phyloP scores from a whole-genome alignment of 2,113 vertebrate genomes.

The Platycercus adscitus region DNA sequence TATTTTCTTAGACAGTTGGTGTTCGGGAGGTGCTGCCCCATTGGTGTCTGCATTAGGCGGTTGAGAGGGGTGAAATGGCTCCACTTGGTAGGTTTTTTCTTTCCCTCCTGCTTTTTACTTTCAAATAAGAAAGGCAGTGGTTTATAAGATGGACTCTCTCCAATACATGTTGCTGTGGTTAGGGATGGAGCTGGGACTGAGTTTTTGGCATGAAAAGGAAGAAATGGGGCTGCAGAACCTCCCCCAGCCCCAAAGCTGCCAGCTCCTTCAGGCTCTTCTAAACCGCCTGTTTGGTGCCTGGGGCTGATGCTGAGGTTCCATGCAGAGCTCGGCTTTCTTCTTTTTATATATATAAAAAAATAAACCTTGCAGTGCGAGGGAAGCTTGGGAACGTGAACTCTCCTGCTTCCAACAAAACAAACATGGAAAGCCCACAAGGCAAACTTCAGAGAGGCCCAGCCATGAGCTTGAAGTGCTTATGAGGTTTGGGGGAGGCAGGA shows the following conservation, averaged over 20 bases:
- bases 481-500: not conserved
- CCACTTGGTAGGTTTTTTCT: not conserved
- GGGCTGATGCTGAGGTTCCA: slow-evolving; percentile 4
- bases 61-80: not conserved
- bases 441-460: slow-evolving; percentile 29
- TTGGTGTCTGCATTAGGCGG: not conserved
- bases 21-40: not conserved
- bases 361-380: slow-evolving; percentile 3
- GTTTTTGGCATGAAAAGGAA: not conserved
- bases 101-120: not conserved
- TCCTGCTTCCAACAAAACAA: slow-evolving; percentile 50
- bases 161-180: not conserved
- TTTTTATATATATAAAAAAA: slow-evolving; percentile 14
- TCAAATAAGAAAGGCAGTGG: not conserved
- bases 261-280: not conserved
- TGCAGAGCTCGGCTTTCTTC: slow-evolving; percentile 8
- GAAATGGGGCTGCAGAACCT: not conserved
- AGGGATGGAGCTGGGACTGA: not conserved
- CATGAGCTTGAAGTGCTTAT: not conserved
- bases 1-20: not conserved
- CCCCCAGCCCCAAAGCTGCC: not conserved
- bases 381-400: slow-evolving; percentile 57
- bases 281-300: not conserved
- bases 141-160: not conserved
- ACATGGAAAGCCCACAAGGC: slow-evolving; percentile 39